These are phyloP conservation scores for Trididemnum clinides DNA, from an alignment of 23 tunicate species.

Conservation along the genomic window DNA sequence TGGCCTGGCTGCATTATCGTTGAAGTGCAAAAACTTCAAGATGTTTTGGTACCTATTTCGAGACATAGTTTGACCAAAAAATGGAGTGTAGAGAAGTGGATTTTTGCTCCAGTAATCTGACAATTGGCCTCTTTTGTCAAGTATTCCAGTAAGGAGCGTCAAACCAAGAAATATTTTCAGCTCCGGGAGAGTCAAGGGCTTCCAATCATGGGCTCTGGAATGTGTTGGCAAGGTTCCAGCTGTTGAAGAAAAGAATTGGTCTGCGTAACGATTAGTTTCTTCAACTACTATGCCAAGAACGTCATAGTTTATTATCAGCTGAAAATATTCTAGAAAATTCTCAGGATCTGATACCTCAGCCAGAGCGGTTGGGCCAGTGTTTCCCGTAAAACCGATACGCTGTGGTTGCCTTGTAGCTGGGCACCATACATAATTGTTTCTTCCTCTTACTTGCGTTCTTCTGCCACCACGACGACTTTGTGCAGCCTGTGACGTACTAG, in stretches of 20 bases:
- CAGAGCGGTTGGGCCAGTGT: slow-evolving; percentile 12
- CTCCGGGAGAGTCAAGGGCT: not conserved
- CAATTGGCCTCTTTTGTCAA: slow-evolving; percentile 9
- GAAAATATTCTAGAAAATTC: slow-evolving; percentile 18
- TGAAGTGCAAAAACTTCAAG: slow-evolving; percentile 10
- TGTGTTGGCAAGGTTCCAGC: slow-evolving; percentile 24
- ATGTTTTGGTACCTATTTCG: slow-evolving; percentile 19
- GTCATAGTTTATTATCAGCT: slow-evolving; percentile 12
- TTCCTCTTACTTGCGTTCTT: slow-evolving; percentile 17
- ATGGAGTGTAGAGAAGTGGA: slow-evolving; percentile 5
- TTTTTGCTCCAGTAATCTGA: slow-evolving; percentile 23
- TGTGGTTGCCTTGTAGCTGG: slow-evolving; percentile 37
- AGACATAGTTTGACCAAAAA: slow-evolving; percentile 15
- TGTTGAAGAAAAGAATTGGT: slow-evolving; percentile 18
- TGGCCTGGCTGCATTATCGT: slow-evolving; percentile 27
- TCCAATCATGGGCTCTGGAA: not conserved
- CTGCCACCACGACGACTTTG: not conserved
- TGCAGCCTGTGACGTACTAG: slow-evolving; percentile 25
- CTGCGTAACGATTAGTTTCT: slow-evolving; percentile 25
- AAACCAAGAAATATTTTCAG: slow-evolving; percentile 5
- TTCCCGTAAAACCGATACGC: not conserved
- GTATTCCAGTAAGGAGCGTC: not conserved
- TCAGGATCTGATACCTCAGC: not conserved
- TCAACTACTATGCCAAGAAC: not conserved
- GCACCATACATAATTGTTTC: slow-evolving; percentile 26